phyloP scores from a whole-genome alignment of 2,888 invertebrate genomes.

The Bombyx huttoni region DNA sequence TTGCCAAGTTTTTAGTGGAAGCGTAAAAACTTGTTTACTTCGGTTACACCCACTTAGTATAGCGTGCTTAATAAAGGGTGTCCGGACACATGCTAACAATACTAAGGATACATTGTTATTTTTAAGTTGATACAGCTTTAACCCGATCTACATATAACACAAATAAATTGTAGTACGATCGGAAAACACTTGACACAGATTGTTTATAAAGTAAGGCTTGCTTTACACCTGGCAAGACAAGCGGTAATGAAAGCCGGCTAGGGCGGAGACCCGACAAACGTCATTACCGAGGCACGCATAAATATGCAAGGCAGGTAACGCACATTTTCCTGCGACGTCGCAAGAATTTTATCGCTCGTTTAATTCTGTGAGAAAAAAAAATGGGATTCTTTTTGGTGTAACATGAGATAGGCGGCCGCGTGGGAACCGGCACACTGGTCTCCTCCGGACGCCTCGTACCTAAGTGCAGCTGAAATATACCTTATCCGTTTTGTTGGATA shows the following conservation, averaged over 20 bases:
- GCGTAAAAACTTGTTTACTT: constrained; percentile 26
- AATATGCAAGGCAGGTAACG: constrained; percentile 73
- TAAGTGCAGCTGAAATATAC: constrained; percentile 64
- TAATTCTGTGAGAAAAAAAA: constrained; percentile 69
- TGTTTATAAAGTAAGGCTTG: constrained; percentile 53
- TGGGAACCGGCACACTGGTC: constrained; percentile 56
- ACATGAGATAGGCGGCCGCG: constrained; percentile 57
- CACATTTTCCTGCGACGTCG: constrained; percentile 72
- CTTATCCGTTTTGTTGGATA: constrained; percentile 58
- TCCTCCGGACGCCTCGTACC: constrained; percentile 39
- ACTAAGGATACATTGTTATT: constrained; percentile 21
- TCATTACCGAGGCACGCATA: constrained; percentile 68
- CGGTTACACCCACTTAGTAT: constrained; percentile 16
- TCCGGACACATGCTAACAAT: constrained; percentile 29
- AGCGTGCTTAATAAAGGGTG: constrained; percentile 28
- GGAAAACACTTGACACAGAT: constrained; percentile 56
- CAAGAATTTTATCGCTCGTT: constrained; percentile 71
- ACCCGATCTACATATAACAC: constrained; percentile 36
- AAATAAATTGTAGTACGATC: constrained; percentile 46
- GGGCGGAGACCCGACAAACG: constrained; percentile 55
- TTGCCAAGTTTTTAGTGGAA: constrained; percentile 54
- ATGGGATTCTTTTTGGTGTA: constrained; percentile 59
- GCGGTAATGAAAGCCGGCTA: constrained; percentile 55
- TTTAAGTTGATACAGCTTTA: constrained; percentile 44
- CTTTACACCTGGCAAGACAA: constrained; percentile 35